These are phyloP conservation scores for Drosophila picticornis DNA, from an alignment of 2,888 invertebrate species.

Conservation along the genomic window DNA sequence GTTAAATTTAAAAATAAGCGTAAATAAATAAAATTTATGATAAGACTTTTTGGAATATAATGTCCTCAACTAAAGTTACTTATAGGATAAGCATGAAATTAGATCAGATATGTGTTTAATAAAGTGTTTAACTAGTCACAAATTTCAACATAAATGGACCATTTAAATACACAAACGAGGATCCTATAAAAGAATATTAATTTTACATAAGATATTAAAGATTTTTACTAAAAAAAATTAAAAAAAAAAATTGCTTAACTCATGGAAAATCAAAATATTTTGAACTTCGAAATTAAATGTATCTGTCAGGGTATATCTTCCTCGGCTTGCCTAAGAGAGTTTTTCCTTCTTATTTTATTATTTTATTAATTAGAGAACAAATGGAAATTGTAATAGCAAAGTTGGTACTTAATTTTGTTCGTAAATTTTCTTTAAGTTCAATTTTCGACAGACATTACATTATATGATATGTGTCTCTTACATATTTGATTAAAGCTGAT, in stretches of 20 bases:
- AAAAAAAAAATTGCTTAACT: not conserved
- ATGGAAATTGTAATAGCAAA: not conserved
- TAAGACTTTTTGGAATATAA: not conserved
- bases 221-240: not conserved
- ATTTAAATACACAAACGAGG: not conserved
- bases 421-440: not conserved
- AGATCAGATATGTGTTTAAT: not conserved
- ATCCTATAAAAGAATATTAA: not conserved
- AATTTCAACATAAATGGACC: not conserved
- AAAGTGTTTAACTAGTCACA: no score
- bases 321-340: not conserved
- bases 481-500: slow-evolving; percentile 25
- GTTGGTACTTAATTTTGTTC: not conserved
- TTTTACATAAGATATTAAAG: not conserved
- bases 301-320: not conserved
- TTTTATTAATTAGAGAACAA: not conserved
- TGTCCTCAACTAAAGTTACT: not conserved
- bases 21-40: not conserved
- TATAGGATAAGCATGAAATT: not conserved
- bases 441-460: not conserved
- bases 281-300: not conserved
- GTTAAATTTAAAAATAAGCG: not conserved
- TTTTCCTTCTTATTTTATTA: not conserved
- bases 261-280: not conserved
- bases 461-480: not conserved